phyloP scores from a whole-genome alignment of 2,888 invertebrate genomes.

The Gandaritis pyraliata region DNA sequence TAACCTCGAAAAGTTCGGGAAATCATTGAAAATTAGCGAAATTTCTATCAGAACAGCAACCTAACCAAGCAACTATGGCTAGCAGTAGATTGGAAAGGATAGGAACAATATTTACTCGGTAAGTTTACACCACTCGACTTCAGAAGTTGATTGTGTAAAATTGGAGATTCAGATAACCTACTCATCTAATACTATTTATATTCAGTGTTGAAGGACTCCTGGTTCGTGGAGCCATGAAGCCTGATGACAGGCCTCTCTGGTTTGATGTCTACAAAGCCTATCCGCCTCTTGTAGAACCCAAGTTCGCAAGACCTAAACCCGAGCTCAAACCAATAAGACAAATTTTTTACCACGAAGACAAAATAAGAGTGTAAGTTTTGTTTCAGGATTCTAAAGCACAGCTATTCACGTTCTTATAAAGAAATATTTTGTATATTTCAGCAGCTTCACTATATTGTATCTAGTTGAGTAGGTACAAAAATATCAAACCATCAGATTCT shows the following conservation, averaged over 20 bases:
- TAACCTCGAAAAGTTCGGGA: background rate
- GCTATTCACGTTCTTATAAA: too few species aligned
- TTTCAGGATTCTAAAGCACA: conserved; percentile 8
- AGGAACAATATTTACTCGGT: conserved; percentile 89
- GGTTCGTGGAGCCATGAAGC: conserved; percentile 90
- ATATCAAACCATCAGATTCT: too few species aligned
- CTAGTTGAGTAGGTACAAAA: too few species aligned
- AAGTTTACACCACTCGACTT: conserved; percentile 40
- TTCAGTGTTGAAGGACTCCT: conserved; percentile 91
- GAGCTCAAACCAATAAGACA: conserved; percentile 84
- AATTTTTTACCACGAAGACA: conserved; percentile 94
- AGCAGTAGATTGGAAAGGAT: conserved; percentile 89
- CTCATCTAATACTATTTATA: too few species aligned
- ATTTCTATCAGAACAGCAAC: background rate
- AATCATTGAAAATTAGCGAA: background rate
- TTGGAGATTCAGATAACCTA: too few species aligned
- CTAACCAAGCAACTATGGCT: conserved; percentile 78
- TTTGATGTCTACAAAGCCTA: conserved; percentile 95
- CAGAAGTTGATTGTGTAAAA: too few species aligned
- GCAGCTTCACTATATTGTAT: too few species aligned
- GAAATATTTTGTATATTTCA: too few species aligned
- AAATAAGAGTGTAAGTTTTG: conserved; percentile 90
- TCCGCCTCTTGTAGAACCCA: conserved; percentile 94
- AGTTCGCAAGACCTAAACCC: conserved; percentile 87
- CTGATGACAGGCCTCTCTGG: conserved; percentile 96